Evolutionary conservation across 2,797 vertebrate genomes (phyloP).

Genomic region (Merluccius polli): DNA sequence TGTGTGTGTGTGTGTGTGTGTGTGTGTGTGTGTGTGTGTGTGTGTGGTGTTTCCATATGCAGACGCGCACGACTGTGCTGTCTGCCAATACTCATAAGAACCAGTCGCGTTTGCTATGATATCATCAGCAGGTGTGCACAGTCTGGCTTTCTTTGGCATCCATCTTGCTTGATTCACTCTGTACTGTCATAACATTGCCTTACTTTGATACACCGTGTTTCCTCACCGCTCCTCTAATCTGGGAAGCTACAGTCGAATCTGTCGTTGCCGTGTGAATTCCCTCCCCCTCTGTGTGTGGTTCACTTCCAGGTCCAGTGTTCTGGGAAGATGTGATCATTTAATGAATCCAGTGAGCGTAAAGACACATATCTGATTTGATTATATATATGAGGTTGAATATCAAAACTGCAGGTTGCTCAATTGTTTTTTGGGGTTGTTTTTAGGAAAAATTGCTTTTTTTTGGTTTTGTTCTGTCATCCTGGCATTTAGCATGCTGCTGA

Average conservation of each 20-base stretch:
- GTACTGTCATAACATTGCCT: conserved; percentile 38
- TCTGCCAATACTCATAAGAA: conserved; percentile 29
- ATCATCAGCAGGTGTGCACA: conserved; percentile 50
- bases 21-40: neutral
- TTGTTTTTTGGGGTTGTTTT: no score
- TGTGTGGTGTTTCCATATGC: neutral
- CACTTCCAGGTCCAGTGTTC: neutral
- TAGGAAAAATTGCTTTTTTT: no score
- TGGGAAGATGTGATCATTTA: neutral
- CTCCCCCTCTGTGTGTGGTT: no score
- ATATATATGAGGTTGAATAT: no score
- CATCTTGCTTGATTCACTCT: conserved; percentile 39
- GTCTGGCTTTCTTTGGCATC: conserved; percentile 41
- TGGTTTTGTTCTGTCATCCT: neutral
- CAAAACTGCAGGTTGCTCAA: neutral
- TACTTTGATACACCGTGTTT: conserved; percentile 29
- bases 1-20: neutral
- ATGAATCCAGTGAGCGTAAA: neutral
- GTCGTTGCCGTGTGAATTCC: neutral
- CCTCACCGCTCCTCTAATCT: conserved; percentile 25
- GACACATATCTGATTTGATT: no score
- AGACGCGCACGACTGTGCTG: neutral
- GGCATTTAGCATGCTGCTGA: neutral
- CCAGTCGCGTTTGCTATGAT: conserved; percentile 35
- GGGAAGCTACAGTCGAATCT: neutral